Evolutionary conservation across 2,888 invertebrate genomes (phyloP).

Genomic region (Clunio marinus): DNA sequence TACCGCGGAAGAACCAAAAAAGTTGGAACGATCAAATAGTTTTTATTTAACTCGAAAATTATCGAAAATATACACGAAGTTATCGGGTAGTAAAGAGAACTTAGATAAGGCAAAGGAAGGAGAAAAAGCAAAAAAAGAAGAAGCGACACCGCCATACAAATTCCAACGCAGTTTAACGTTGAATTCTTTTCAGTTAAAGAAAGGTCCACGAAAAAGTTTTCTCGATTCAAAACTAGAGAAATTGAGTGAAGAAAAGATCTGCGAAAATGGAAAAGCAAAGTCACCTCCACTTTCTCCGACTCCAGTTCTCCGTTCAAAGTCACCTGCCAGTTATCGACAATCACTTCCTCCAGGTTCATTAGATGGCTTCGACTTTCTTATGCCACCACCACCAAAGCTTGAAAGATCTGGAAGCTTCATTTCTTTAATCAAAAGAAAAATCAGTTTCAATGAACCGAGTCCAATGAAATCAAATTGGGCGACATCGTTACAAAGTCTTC

Average conservation of each 20-base stretch:
- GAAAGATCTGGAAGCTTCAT: constrained; percentile 28
- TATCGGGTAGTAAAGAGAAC: constrained; percentile 51
- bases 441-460: constrained; percentile 28
- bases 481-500: constrained; percentile 54
- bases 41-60: constrained; percentile 49
- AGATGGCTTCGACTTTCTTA: constrained; percentile 15
- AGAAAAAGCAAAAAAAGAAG: constrained; percentile 13
- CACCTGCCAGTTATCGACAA: constrained; percentile 10
- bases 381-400: background rate
- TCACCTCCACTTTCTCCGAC: background rate
- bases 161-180: constrained; percentile 50
- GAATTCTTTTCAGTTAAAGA: constrained; percentile 48
- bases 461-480: constrained; percentile 52
- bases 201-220: constrained; percentile 46
- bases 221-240: constrained; percentile 50
- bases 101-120: constrained; percentile 43
- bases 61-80: constrained; percentile 47
- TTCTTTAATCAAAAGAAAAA: constrained; percentile 27
- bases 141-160: constrained; percentile 42
- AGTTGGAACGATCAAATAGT: constrained; percentile 50
- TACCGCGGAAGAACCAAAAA: constrained; percentile 40
- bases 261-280: background rate
- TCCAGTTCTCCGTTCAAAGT: background rate
- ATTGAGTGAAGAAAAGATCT: constrained; percentile 47
- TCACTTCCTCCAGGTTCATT: constrained; percentile 20